Conservation (phyloP, 1,140 invertebrate genomes). For the Agrypnia vestita region DNA sequence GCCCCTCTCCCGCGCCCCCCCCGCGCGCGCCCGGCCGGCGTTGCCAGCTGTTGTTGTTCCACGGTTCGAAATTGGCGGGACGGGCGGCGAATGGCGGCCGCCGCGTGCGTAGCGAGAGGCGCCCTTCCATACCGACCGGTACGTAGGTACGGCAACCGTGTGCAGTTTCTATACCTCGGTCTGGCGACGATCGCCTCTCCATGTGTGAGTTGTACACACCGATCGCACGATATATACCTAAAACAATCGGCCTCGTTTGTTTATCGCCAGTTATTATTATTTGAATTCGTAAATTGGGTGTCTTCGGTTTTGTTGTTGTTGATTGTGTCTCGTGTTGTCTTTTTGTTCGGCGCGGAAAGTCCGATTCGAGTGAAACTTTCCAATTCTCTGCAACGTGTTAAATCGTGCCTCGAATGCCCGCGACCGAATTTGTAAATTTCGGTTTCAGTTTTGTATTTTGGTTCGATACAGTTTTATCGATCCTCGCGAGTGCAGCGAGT, state of each 20-base stretch:
- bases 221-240: neutral
- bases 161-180: slow-evolving; percentile 22
- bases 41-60: slow-evolving; percentile 30
- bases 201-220: slow-evolving; percentile 19
- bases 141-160: slow-evolving; percentile 18
- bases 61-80: slow-evolving; percentile 29
- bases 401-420: neutral
- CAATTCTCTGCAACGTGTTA: slow-evolving; percentile 9
- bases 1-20: neutral
- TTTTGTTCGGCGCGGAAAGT: too few relatives aligned
- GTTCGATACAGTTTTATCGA: too few relatives aligned
- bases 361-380: neutral
- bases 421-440: neutral
- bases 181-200: neutral
- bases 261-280: slow-evolving; percentile 3
- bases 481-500: too few relatives aligned
- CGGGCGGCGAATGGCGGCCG: slow-evolving; percentile 13
- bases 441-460: neutral
- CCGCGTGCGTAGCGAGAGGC: slow-evolving; percentile 31
- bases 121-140: slow-evolving; percentile 12
- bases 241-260: slow-evolving; percentile 10
- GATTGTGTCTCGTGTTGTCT: neutral
- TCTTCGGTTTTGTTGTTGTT: slow-evolving; percentile 2
- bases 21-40: neutral
- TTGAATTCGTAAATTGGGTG: neutral